Evolutionary conservation across 2,113 vertebrate species (phyloP).

Genomic region (Sebastes schlegelii): DNA sequence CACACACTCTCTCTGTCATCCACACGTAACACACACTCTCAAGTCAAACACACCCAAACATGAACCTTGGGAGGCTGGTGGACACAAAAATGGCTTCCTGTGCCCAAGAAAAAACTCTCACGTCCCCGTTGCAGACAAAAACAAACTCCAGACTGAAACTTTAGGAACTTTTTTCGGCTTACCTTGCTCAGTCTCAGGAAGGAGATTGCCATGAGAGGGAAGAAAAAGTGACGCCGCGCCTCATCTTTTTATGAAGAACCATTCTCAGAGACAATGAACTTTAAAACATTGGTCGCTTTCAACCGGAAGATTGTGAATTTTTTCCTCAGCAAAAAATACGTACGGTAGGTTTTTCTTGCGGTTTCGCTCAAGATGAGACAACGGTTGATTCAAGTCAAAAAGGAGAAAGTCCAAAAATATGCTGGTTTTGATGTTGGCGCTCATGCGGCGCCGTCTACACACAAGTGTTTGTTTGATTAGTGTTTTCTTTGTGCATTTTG

Average conservation of each 20-base stretch:
- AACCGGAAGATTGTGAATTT: constrained; percentile 80
- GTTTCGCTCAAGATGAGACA: constrained; percentile 47
- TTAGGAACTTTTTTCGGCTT: constrained; percentile 74
- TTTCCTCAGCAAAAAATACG: constrained; percentile 70
- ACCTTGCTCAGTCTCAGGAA: constrained; percentile 85
- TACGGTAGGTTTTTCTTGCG: constrained; percentile 48
- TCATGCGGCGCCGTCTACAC: constrained; percentile 85
- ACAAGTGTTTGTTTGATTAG: constrained; percentile 87
- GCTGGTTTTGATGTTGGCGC: constrained; percentile 86
- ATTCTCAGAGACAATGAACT: constrained; percentile 81
- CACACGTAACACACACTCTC: constrained; percentile 39
- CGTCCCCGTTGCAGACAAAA: constrained; percentile 37
- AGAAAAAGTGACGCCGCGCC: constrained; percentile 67
- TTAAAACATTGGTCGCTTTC: constrained; percentile 74
- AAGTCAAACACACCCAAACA: constrained; percentile 52
- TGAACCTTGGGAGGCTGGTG: constrained; percentile 50
- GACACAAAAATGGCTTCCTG: constrained; percentile 63
- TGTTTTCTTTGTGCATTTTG: constrained; percentile 91
- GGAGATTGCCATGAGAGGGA: constrained; percentile 81
- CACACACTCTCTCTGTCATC: constrained; percentile 55
- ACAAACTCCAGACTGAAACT: constrained; percentile 68
- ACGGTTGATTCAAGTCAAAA: constrained; percentile 74
- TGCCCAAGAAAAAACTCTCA: constrained; percentile 50
- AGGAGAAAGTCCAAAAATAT: constrained; percentile 79
- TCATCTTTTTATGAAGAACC: constrained; percentile 80